Conservation (phyloP, 1,140 invertebrate species). For the Ptiloglossa arizonensis region DNA sequence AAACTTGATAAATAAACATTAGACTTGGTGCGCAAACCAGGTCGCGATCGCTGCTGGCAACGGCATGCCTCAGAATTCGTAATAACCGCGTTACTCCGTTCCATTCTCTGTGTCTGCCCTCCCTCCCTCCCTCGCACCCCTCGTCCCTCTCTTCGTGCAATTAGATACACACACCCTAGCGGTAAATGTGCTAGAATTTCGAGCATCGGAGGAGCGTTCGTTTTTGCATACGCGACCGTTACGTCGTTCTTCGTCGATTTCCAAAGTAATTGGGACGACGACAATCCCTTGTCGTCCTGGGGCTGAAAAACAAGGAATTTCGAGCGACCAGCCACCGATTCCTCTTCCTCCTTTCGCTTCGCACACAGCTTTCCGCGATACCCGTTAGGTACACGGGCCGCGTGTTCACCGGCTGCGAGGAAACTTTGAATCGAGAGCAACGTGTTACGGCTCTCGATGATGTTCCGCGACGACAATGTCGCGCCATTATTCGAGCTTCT, state of each 20-base stretch:
- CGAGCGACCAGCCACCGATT: background rate
- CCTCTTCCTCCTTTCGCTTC: background rate
- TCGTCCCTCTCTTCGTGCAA: background rate
- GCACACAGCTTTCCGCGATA: background rate
- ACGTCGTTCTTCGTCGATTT: background rate
- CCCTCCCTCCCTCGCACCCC: too few relatives aligned
- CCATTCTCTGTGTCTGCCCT: constrained; percentile 9
- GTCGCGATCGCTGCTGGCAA: constrained; percentile 45
- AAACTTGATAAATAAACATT: constrained; percentile 75
- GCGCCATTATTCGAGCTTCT: background rate
- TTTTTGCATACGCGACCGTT: background rate
- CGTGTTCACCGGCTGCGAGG: background rate
- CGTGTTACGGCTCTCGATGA: background rate
- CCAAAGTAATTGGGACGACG: too few relatives aligned
- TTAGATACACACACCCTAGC: background rate
- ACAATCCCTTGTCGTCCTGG: background rate
- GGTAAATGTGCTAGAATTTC: background rate
- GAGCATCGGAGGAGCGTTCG: background rate
- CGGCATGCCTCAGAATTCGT: constrained; percentile 43
- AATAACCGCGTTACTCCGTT: constrained; percentile 49
- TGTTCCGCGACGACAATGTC: background rate
- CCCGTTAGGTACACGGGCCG: background rate
- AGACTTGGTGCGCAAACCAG: constrained; percentile 59
- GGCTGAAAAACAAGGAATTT: background rate
- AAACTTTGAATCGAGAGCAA: constrained; percentile 1